Conservation (phyloP, 2,888 invertebrate species). For the Acrobasis repandana region DNA sequence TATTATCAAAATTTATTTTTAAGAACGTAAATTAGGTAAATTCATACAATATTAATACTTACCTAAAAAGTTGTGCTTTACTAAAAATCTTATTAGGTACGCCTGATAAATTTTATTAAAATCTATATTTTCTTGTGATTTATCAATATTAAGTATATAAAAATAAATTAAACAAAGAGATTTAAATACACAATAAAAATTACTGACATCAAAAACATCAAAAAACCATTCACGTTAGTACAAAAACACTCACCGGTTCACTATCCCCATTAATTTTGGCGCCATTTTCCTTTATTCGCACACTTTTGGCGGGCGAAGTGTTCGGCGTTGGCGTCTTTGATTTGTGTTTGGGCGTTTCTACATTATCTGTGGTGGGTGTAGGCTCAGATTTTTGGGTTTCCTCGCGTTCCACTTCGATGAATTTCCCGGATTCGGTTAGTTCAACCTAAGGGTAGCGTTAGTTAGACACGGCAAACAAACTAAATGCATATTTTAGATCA, state of each 20-base stretch:
- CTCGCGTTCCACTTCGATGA: slow-evolving; percentile 77
- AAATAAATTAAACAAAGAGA: not conserved
- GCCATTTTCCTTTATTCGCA: slow-evolving; percentile 74
- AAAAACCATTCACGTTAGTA: slow-evolving; percentile 29
- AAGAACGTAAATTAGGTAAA: too few relatives aligned
- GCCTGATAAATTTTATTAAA: too few relatives aligned
- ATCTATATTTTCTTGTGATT: too few relatives aligned
- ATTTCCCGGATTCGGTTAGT: slow-evolving; percentile 77
- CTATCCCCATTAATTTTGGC: slow-evolving; percentile 59
- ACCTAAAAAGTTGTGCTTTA: too few relatives aligned
- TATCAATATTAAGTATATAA: not conserved
- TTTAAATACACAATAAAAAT: not conserved
- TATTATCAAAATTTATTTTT: too few relatives aligned
- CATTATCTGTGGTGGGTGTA: slow-evolving; percentile 34
- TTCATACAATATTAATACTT: too few relatives aligned
- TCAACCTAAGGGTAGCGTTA: slow-evolving; percentile 74
- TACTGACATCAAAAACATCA: slow-evolving; percentile 14
- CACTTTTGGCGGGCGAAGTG: slow-evolving; percentile 71
- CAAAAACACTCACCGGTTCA: slow-evolving; percentile 54
- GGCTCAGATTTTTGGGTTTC: slow-evolving; percentile 28
- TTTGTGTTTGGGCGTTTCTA: slow-evolving; percentile 35
- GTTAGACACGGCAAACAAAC: slow-evolving; percentile 56
- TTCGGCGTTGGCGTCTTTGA: slow-evolving; percentile 55
- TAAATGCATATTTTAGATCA: slow-evolving; percentile 37
- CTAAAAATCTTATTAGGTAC: too few relatives aligned